These are phyloP conservation scores for Gracilinanus agilis DNA, from an alignment of 2,113 vertebrate genomes.

Conservation along the genomic window DNA sequence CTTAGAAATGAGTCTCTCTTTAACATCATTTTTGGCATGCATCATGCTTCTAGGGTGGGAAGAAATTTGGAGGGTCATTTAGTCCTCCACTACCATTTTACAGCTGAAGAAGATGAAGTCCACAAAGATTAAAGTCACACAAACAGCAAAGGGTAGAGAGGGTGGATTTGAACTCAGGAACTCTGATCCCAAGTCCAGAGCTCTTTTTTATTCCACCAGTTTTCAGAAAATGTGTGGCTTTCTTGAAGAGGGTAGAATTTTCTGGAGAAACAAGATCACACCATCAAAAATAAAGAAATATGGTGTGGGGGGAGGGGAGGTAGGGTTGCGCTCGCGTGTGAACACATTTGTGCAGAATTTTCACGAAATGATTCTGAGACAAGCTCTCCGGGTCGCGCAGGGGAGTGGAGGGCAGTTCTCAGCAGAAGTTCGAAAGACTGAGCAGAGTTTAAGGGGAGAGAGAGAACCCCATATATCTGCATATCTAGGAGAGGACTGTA, in stretches of 20 bases:
- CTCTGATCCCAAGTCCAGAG: background rate
- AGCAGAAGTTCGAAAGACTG: background rate
- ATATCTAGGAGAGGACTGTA: accelerated
- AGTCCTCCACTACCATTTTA: background rate
- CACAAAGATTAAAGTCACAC: background rate
- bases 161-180: background rate
- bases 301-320: no score
- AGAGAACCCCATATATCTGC: background rate
- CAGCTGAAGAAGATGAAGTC: background rate
- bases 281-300: no score
- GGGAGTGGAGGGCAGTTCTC: background rate
- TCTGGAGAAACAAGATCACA: background rate
- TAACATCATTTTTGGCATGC: background rate
- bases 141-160: background rate
- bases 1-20: background rate
- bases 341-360: background rate
- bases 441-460: background rate
- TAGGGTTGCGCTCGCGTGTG: no score
- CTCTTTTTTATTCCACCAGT: no score
- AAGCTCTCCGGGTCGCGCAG: constrained; percentile 13
- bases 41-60: background rate
- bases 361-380: constrained; percentile 10
- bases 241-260: background rate
- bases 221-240: no score
- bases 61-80: background rate